Evolutionary conservation across 64 coral and sea anemone species (phyloP), one percentile per base, ranked within the genome.

Genomic region (Stylophora pistillata): DNA sequence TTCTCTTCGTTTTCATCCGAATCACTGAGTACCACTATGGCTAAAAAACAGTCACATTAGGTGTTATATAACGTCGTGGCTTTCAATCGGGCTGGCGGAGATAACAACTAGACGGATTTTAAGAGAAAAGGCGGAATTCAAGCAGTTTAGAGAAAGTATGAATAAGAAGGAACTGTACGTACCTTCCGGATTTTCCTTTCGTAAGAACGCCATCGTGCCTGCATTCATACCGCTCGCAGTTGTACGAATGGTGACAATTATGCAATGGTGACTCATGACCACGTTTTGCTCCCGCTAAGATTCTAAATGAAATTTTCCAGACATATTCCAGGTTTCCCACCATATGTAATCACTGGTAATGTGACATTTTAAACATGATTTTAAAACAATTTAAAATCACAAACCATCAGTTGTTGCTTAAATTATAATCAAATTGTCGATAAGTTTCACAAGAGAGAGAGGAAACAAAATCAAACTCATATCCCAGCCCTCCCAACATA

Each of bases 21-120:
- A 87, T 87, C 85, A n/a, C n/a, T n/a, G 85, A 87, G 53, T 74
- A 87, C 85, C 34, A 74, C 85, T 87, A 87, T 87, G 85, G 55
- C 85, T 87, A 87, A 87, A 87, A 87, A 87, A 53, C 25, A 59
- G 78, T 81, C 78, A 81, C 78, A 81, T 81, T 56, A 81, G 61
- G 78, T 81, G 58, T 60, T 81, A 60, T 81, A 81, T 81, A 81
- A 81, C 78, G 30, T 81, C 53, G 54, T 58, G 61, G 55, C 29
- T 81, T 81, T 26, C 78, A 81, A 55, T 81, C 78, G 78, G n/a
- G 78, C 78, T 81, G 53, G 53, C 78, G n/a, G 78, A 81, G 78
- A 57, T 81, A 81, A 81, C 54, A 81, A 56, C 78, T 58, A 81
- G 78, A 81, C 56, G 37, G 56, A 81, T 81, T 81, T 37, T 57